Evolutionary conservation across 2,888 invertebrate species (phyloP).

Genomic region (Danaus chrysippus): DNA sequence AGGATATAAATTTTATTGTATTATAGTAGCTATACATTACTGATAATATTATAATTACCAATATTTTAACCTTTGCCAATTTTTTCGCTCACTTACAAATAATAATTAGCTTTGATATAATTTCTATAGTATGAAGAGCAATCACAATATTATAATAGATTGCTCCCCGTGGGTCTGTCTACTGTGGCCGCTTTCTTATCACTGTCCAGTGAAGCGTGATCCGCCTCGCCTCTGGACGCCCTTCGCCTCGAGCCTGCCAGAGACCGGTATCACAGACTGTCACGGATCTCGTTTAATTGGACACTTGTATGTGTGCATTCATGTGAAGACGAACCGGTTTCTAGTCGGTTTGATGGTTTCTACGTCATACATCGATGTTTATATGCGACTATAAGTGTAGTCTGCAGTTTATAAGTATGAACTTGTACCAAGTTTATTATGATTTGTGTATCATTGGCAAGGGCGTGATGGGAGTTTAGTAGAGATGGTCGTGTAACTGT

Average conservation of each 20-base stretch:
- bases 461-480: slow-evolving; percentile 63
- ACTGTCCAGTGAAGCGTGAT: slow-evolving; percentile 57
- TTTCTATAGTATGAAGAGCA: slow-evolving; percentile 29
- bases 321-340: slow-evolving; percentile 70
- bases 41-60: no score
- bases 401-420: slow-evolving; percentile 58
- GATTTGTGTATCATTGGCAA: slow-evolving; percentile 67
- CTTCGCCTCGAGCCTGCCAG: slow-evolving; percentile 42
- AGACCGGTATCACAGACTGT: slow-evolving; percentile 59
- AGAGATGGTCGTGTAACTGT: slow-evolving; percentile 50
- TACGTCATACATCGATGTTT: slow-evolving; percentile 67
- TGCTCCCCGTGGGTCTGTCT: slow-evolving; percentile 42
- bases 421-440: slow-evolving; percentile 65
- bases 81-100: background rate
- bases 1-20: no score
- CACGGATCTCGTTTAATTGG: slow-evolving; percentile 70
- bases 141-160: slow-evolving; percentile 37
- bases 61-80: background rate
- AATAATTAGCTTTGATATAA: background rate
- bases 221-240: slow-evolving; percentile 48
- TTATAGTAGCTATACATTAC: no score
- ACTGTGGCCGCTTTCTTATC: slow-evolving; percentile 69
- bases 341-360: slow-evolving; percentile 64
- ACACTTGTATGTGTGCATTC: slow-evolving; percentile 67
- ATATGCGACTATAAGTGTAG: slow-evolving; percentile 55